Evolutionary conservation across 2,113 vertebrate genomes (phyloP).

Genomic region (Malaclemys terrapin): DNA sequence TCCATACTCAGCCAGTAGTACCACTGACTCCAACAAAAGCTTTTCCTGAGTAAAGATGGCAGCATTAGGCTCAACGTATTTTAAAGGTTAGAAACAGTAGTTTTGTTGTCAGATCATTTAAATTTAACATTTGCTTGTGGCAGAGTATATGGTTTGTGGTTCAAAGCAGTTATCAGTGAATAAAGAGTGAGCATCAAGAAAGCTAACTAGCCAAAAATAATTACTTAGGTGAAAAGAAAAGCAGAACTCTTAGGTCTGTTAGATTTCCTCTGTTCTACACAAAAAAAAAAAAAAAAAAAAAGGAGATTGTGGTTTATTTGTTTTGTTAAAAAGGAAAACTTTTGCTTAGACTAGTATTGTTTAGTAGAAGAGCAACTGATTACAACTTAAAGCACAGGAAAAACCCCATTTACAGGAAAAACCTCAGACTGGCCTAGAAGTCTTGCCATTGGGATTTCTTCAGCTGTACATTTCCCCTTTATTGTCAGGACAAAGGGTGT

Average conservation of each 20-base stretch:
- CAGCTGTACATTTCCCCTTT: neutral
- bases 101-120: neutral
- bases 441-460: neutral
- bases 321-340: constrained; percentile 54
- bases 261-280: constrained; percentile 49
- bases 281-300: constrained; percentile 50
- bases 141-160: neutral
- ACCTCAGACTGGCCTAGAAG: constrained; percentile 31
- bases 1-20: neutral
- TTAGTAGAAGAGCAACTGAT: constrained; percentile 50
- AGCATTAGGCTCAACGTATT: accelerated
- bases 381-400: constrained; percentile 64
- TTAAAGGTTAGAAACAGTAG: neutral
- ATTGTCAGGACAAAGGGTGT: neutral
- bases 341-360: constrained; percentile 52
- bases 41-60: neutral
- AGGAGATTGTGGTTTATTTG: neutral
- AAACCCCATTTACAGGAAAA: constrained; percentile 48
- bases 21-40: neutral
- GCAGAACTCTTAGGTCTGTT: neutral
- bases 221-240: constrained; percentile 15
- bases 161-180: constrained; percentile 46
- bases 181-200: neutral
- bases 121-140: neutral
- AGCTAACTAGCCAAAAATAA: constrained; percentile 52